Evolutionary conservation across 2,888 invertebrate genomes (phyloP), one percentile per base, ranked within the genome.

Genomic region (Heliconius cydno): DNA sequence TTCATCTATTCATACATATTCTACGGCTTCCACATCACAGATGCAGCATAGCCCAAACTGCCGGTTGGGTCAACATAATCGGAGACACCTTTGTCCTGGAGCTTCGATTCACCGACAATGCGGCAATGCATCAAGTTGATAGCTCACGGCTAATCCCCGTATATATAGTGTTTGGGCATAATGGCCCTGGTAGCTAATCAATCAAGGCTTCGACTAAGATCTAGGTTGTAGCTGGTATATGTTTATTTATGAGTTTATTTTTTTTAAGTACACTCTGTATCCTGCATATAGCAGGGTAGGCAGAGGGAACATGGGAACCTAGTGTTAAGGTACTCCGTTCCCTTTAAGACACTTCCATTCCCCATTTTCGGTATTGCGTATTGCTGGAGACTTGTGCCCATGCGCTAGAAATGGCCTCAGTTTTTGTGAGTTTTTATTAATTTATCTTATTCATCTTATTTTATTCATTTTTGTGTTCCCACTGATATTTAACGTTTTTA

Each of bases 61-160:
- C 72, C 68, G 77, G 63, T 67, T 65, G 74, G 80, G 79, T 80
- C 81, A 82, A 80, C 77, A 82, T 73, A 81, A 81, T 79, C 79
- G 71, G 85, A 87, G 86, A 86, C 86, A 88, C 89, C 90, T 90
- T 90, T 90, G 91, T 91, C 85, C 87, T 83, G 76, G 82, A 83
- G 83, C 84, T 86, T 87, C 88, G 85, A 90, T 90, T 88, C 90
- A 86, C 81, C 84, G 83, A 91, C 91, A 92, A 91, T 90, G 82
- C 86, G 79, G 88, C 88, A 84, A 92, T 92, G 90, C 90, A 91
- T 92, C 91, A 92, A 85, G 84, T 86, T 87, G 90, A 91, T 91
- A 90, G 90, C 87, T 86, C 86, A 85, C 85, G 86, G 85, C 85
- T 90, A 88, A 89, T 89, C 90, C 90, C 66, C 75, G 74, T 71